phyloP scores from a whole-genome alignment of 1,140 invertebrate genomes.

The Cydia amplana region DNA sequence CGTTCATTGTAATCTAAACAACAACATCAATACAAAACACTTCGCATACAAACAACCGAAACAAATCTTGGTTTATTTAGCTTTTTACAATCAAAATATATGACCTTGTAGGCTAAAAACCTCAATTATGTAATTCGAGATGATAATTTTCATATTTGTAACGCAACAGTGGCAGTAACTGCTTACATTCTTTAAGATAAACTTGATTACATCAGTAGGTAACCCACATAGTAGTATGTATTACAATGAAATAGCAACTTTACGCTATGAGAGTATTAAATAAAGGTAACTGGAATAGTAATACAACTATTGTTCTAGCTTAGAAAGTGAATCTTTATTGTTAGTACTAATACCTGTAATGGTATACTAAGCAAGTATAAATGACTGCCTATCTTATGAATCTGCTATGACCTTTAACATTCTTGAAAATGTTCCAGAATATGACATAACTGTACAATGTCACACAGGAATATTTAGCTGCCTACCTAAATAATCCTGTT shows the following conservation, averaged over 20 bases:
- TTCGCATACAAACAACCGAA: neutral
- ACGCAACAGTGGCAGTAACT: neutral
- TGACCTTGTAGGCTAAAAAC: conserved; percentile 38
- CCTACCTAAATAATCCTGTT: no score
- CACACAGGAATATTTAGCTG: no score
- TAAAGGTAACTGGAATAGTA: neutral
- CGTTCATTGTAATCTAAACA: conserved; percentile 30
- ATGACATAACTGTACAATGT: no score
- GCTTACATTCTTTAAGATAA: neutral
- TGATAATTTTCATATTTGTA: conserved; percentile 34
- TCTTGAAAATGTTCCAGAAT: no score
- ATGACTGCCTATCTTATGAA: neutral
- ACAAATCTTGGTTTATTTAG: neutral
- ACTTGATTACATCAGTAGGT: neutral
- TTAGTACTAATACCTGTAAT: neutral
- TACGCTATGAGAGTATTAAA: neutral
- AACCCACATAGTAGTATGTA: neutral
- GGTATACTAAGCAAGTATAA: neutral
- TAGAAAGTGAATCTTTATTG: conserved; percentile 9
- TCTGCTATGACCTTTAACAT: no score
- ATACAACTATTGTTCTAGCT: neutral
- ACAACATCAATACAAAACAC: conserved; percentile 10
- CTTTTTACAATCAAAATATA: conserved; percentile 12
- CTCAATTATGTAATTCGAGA: conserved; percentile 42
- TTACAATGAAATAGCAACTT: neutral